A percentile compares a stretch with the other conserved stretches of the same genome.
Evolutionary conservation across 2,888 invertebrate genomes (phyloP).

Genomic region (Drosophila subsilvestris): DNA sequence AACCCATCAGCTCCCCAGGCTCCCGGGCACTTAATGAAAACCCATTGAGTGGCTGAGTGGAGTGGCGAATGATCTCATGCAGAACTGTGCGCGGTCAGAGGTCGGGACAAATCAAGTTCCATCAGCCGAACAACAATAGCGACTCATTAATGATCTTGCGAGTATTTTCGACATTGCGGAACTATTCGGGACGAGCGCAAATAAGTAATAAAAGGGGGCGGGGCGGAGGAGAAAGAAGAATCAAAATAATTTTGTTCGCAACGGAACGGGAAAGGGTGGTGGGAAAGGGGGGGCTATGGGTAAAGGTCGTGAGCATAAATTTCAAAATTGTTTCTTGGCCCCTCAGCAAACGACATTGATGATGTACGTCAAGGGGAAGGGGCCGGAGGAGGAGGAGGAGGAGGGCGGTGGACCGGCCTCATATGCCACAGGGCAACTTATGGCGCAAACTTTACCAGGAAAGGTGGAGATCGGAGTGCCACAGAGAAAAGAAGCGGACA

Average conservation of each 20-base stretch:
- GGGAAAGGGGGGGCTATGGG: constrained; percentile 32
- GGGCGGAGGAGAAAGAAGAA: constrained; percentile 16
- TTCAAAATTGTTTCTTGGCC: constrained; percentile 69
- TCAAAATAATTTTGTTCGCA: constrained; percentile 35
- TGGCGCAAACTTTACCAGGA: constrained; percentile 32
- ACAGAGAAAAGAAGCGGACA: constrained; percentile 14
- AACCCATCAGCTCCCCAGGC: not conserved
- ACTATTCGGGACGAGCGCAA: constrained; percentile 29
- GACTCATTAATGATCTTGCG: constrained; percentile 51
- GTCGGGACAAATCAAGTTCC: constrained; percentile 44
- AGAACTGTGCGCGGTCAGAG: constrained; percentile 38
- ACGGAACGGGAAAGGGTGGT: not conserved
- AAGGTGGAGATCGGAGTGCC: constrained; percentile 45
- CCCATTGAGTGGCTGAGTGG: constrained; percentile 22
- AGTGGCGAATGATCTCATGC: constrained; percentile 38
- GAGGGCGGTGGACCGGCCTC: constrained; percentile 46
- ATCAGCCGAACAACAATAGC: constrained; percentile 48
- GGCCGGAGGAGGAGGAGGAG: not conserved
- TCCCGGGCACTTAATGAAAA: constrained; percentile 23
- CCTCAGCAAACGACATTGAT: constrained; percentile 59
- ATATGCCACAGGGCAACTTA: constrained; percentile 77
- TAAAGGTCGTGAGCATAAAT: constrained; percentile 79
- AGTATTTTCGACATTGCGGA: constrained; percentile 24
- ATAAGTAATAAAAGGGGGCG: constrained; percentile 28
- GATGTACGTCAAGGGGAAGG: constrained; percentile 60